These are phyloP conservation scores for Drosophila kepulauana DNA, from an alignment of 1,140 invertebrate genomes.

Conservation along the genomic window DNA sequence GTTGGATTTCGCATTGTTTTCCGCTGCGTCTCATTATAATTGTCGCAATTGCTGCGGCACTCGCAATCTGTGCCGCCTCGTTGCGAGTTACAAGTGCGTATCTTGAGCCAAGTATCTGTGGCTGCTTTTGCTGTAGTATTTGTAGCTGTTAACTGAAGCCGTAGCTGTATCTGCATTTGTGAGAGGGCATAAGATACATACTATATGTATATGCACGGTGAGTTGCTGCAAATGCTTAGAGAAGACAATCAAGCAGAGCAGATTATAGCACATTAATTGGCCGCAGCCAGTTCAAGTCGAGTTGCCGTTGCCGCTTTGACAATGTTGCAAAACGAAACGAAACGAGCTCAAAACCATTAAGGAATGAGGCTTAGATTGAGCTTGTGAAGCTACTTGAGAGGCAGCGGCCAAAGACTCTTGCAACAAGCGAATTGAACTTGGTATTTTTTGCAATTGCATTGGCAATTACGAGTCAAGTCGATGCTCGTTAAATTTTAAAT, in stretches of 20 bases:
- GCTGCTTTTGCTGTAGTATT: constrained; percentile 15
- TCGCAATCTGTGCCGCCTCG: constrained; percentile 72
- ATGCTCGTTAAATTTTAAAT: constrained; percentile 59
- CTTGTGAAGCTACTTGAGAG: not conserved
- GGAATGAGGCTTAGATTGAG: not conserved
- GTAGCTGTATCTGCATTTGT: constrained; percentile 33
- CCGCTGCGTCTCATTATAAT: constrained; percentile 73
- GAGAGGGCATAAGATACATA: not conserved
- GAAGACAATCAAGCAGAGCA: constrained; percentile 30
- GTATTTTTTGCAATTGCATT: constrained; percentile 31
- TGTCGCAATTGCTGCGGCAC: constrained; percentile 56
- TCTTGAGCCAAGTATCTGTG: constrained; percentile 24
- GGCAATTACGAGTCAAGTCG: constrained; percentile 37
- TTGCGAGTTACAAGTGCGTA: constrained; percentile 73
- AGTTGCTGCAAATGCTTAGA: constrained; percentile 28
- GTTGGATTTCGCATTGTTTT: constrained; percentile 70
- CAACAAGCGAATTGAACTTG: constrained; percentile 54
- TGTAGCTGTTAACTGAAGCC: not conserved
- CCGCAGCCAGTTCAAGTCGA: constrained; percentile 9
- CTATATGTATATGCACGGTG: constrained; percentile 3
- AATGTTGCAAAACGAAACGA: constrained; percentile 21
- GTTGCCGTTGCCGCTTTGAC: constrained; percentile 9
- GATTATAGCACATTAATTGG: constrained; percentile 52
- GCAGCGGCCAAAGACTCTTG: not conserved
- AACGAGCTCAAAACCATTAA: constrained; percentile 21